Evolutionary conservation across 1,140 invertebrate species (phyloP).

Genomic region (Bombyx mandarina): DNA sequence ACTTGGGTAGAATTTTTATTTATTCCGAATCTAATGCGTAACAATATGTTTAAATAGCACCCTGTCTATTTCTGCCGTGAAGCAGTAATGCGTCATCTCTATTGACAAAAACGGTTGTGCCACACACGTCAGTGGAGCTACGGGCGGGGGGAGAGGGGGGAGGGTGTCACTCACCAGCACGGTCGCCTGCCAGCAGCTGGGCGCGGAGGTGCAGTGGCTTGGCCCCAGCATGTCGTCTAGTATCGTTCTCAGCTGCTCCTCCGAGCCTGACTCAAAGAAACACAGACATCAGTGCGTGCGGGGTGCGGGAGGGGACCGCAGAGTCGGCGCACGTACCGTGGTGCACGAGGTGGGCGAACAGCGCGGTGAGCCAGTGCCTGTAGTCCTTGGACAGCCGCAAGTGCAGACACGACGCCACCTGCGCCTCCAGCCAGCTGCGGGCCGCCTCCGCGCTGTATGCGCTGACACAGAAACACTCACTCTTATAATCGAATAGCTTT

Average conservation of each 20-base stretch:
- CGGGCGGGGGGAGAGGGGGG: no score
- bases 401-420: slow-evolving; percentile 78
- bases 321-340: slow-evolving; percentile 73
- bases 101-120: neutral
- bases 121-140: no score
- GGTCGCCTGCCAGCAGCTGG: slow-evolving; percentile 72
- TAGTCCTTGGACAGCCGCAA: slow-evolving; percentile 82
- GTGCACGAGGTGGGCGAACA: slow-evolving; percentile 81
- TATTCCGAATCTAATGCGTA: no score
- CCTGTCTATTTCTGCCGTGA: no score
- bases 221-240: slow-evolving; percentile 84
- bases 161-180: slow-evolving; percentile 64
- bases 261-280: slow-evolving; percentile 66
- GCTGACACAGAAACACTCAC: slow-evolving; percentile 6
- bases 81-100: neutral
- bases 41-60: no score
- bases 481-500: neutral
- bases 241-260: slow-evolving; percentile 77
- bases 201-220: slow-evolving; percentile 73
- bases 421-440: slow-evolving; percentile 83
- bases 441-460: slow-evolving; percentile 65
- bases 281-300: no score
- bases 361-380: slow-evolving; percentile 82
- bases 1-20: no score
- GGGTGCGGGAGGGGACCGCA: no score